Evolutionary conservation across 2,888 invertebrate genomes (phyloP).

Genomic region (Leptopilina drosophilae): DNA sequence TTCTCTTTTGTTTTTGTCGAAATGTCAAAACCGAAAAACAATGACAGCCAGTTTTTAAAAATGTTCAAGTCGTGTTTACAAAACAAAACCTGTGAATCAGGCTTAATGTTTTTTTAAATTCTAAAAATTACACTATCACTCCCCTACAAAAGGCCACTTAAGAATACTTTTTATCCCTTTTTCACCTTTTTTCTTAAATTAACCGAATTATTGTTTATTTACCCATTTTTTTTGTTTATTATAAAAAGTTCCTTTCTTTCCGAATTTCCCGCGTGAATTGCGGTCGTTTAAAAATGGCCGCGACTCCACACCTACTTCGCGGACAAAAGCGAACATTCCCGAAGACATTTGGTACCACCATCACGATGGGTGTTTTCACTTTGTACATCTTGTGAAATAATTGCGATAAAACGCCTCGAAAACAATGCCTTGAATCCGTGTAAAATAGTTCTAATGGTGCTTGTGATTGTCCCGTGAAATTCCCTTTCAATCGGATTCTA

Average conservation of each 20-base stretch:
- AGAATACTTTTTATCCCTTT: too few relatives aligned
- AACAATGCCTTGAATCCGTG: constrained; percentile 17
- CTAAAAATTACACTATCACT: too few relatives aligned
- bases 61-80: neutral
- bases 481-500: constrained; percentile 33
- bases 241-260: neutral
- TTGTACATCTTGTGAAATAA: constrained; percentile 45
- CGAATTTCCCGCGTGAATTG: neutral
- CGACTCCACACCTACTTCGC: constrained; percentile 14
- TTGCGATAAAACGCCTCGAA: constrained; percentile 19
- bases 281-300: constrained; percentile 31
- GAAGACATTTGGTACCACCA: constrained; percentile 59
- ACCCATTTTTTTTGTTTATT: too few relatives aligned
- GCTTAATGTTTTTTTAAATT: too few relatives aligned
- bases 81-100: neutral
- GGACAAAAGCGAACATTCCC: neutral
- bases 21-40: too few relatives aligned
- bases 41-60: too few relatives aligned
- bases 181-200: neutral
- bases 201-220: too few relatives aligned
- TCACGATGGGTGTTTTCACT: constrained; percentile 66
- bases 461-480: constrained; percentile 50
- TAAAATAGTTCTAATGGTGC: constrained; percentile 2
- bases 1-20: too few relatives aligned
- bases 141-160: too few relatives aligned